phyloP scores from a whole-genome alignment of 2,888 invertebrate species.

The Tryphoninae sp. region DNA sequence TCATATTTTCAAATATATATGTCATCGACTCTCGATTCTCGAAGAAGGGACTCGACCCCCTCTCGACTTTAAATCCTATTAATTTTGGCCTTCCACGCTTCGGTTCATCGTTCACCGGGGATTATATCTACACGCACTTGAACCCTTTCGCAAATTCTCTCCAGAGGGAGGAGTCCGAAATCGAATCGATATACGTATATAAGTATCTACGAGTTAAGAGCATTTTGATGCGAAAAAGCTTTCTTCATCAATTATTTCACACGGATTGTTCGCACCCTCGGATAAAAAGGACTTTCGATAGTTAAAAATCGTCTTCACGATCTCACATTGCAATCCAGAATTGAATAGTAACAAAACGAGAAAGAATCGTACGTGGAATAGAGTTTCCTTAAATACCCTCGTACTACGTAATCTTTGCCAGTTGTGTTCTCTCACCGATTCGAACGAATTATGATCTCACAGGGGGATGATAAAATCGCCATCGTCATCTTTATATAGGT shows the following conservation, averaged over 20 bases:
- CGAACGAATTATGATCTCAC: slow-evolving; percentile 59
- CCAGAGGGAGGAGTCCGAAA: slow-evolving; percentile 39
- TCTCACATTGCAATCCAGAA: neutral
- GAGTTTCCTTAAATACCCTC: slow-evolving; percentile 6
- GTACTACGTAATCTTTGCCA: slow-evolving; percentile 18
- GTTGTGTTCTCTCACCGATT: slow-evolving; percentile 15
- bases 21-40: slow-evolving; percentile 17
- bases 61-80: slow-evolving; percentile 69
- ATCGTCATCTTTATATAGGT: slow-evolving; percentile 48
- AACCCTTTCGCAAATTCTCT: slow-evolving; percentile 67
- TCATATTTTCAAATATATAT: slow-evolving; percentile 9
- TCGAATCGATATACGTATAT: slow-evolving; percentile 50
- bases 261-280: slow-evolving; percentile 23
- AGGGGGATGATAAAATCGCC: slow-evolving; percentile 31
- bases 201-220: slow-evolving; percentile 28
- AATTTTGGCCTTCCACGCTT: slow-evolving; percentile 70
- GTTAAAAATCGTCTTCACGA: neutral
- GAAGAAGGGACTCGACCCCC: slow-evolving; percentile 34
- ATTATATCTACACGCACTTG: slow-evolving; percentile 66
- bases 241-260: slow-evolving; percentile 49
- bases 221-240: slow-evolving; percentile 37
- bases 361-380: neutral
- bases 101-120: slow-evolving; percentile 66
- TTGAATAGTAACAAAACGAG: neutral
- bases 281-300: slow-evolving; percentile 4